phyloP scores from a whole-genome alignment of 2,113 vertebrate genomes.

The Chauna torquata region DNA sequence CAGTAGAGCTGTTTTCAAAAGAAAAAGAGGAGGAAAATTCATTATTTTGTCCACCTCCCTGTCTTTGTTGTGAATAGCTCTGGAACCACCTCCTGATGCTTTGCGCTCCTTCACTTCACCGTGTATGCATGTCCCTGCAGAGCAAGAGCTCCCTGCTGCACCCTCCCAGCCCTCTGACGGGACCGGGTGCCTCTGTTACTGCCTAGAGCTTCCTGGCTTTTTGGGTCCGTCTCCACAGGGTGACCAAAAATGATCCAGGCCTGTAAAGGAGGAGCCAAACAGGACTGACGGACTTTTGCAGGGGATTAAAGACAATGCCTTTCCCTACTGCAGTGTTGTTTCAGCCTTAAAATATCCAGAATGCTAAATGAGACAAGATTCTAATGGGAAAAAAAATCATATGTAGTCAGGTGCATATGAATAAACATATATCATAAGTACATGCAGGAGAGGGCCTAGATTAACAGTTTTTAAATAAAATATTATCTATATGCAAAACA shows the following conservation, averaged over 20 bases:
- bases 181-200: background rate
- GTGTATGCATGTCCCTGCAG: fast-evolving
- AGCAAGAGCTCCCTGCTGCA: too few relatives aligned
- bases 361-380: background rate
- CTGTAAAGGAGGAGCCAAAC: background rate
- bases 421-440: background rate
- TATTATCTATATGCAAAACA: background rate
- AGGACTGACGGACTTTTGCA: background rate
- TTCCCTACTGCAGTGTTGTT: background rate
- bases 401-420: background rate
- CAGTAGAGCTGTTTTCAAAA: background rate
- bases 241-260: background rate
- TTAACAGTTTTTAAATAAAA: background rate
- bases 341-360: background rate
- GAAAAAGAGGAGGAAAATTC: background rate
- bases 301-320: background rate
- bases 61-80: background rate
- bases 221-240: background rate
- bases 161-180: background rate
- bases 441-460: background rate
- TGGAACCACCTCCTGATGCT: background rate
- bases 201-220: background rate
- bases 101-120: fast-evolving
- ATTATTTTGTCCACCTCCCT: background rate
- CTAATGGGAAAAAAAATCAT: background rate